These are phyloP conservation scores for Orchesella flavescens DNA, from an alignment of 2,888 invertebrate genomes.

Conservation along the genomic window DNA sequence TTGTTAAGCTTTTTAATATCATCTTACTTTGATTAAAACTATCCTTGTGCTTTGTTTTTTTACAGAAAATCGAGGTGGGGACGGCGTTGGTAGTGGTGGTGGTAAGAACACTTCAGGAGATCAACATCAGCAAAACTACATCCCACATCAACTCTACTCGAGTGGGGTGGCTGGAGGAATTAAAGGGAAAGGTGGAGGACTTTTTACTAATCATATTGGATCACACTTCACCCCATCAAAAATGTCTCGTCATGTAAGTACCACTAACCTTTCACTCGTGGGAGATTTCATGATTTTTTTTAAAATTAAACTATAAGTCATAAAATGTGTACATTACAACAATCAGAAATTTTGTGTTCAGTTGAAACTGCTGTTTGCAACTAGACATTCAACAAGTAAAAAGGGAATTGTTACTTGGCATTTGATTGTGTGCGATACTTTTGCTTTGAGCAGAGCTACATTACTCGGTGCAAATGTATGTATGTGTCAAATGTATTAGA, in stretches of 20 bases:
- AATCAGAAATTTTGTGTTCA: no score
- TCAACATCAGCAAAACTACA: constrained; percentile 43
- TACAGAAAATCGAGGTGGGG: constrained; percentile 52
- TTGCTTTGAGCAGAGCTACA: no score
- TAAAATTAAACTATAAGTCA: not conserved
- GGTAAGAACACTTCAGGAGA: constrained; percentile 42
- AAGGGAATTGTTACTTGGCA: no score
- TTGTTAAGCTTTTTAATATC: no score
- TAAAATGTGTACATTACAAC: no score
- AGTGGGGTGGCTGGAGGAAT: constrained; percentile 51
- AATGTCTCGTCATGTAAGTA: constrained; percentile 57
- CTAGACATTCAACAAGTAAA: no score
- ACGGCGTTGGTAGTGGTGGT: constrained; percentile 26
- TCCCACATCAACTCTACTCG: constrained; percentile 47
- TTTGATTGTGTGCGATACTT: no score
- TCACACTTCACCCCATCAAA: constrained; percentile 42
- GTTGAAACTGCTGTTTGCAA: no score
- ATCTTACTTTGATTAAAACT: no score
- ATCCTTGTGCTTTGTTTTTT: not conserved
- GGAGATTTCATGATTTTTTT: not conserved
- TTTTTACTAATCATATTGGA: constrained; percentile 48
- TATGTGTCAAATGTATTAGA: no score
- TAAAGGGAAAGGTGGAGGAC: constrained; percentile 53
- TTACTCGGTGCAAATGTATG: no score
- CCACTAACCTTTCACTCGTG: not conserved